Conservation (phyloP, 1,140 invertebrate genomes). For the Monomorium pharaonis region DNA sequence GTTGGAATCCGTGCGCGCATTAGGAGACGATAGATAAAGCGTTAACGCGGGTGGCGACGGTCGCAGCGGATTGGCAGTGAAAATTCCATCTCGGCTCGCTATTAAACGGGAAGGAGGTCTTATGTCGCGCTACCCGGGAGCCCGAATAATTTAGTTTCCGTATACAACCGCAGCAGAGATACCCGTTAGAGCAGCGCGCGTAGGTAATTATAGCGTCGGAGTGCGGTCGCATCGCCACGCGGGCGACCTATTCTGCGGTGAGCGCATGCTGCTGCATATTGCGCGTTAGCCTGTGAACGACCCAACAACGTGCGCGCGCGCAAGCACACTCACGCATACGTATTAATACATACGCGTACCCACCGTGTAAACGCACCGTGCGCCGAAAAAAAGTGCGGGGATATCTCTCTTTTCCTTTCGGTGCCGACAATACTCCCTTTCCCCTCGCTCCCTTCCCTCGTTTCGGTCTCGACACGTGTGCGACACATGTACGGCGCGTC, state of each 20-base stretch:
- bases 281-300: constrained; percentile 40
- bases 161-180: constrained; percentile 54
- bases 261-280: constrained; percentile 53
- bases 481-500: constrained; percentile 3
- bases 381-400: constrained; percentile 38
- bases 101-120: constrained; percentile 31
- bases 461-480: constrained; percentile 12
- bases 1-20: neutral
- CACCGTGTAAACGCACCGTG: neutral
- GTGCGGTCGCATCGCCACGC: constrained; percentile 57
- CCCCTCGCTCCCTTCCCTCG: neutral
- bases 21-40: neutral
- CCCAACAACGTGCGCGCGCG: neutral
- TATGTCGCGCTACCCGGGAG: constrained; percentile 29
- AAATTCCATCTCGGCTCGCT: constrained; percentile 22
- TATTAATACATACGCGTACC: neutral
- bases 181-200: constrained; percentile 48
- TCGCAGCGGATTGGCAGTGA: constrained; percentile 12
- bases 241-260: constrained; percentile 57
- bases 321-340: neutral
- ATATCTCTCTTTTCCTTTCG: neutral
- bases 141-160: constrained; percentile 55
- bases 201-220: constrained; percentile 55
- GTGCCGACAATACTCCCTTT: neutral
- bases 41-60: neutral